A percentile compares a stretch with the other conserved stretches of the same genome.
phyloP scores from a whole-genome alignment of 2,797 vertebrate genomes.

The Poeciliopsis turneri region DNA sequence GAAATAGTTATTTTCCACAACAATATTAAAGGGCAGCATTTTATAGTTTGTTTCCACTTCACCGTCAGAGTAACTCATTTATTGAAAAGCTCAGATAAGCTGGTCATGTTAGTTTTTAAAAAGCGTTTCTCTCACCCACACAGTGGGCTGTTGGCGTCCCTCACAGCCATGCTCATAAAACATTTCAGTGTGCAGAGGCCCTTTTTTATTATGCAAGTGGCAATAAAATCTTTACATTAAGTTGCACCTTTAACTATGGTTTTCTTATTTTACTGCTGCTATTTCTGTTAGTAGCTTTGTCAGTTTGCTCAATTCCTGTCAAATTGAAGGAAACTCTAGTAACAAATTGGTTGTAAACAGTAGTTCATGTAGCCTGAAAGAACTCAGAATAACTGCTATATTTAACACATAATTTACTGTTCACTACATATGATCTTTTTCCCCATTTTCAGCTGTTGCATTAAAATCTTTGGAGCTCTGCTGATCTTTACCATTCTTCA shows the following conservation, averaged over 20 bases:
- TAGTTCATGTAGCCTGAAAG: not conserved
- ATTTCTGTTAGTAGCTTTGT: slow-evolving; percentile 5
- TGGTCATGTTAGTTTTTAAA: slow-evolving; percentile 26
- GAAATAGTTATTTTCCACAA: no score
- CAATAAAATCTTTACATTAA: slow-evolving; percentile 64
- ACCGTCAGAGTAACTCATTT: slow-evolving; percentile 21
- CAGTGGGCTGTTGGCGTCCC: slow-evolving; percentile 34
- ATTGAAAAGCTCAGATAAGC: slow-evolving; percentile 2
- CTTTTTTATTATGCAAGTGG: slow-evolving; percentile 68
- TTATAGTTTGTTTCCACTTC: slow-evolving; percentile 29
- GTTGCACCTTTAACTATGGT: slow-evolving; percentile 47
- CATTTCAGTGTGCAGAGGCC: slow-evolving; percentile 36
- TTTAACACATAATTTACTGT: not conserved
- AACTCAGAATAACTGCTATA: slow-evolving; percentile 6
- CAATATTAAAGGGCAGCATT: slow-evolving; percentile 21
- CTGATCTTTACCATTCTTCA: no score
- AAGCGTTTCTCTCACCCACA: slow-evolving; percentile 29
- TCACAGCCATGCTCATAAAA: slow-evolving; percentile 37
- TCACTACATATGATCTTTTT: not conserved
- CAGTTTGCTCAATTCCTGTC: slow-evolving; percentile 15
- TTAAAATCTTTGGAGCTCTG: not conserved
- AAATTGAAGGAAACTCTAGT: slow-evolving; percentile 16
- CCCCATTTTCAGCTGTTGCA: not conserved
- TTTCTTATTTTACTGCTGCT: slow-evolving; percentile 30
- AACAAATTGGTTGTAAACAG: slow-evolving; percentile 8